Evolutionary conservation across 2,113 vertebrate species (phyloP).

Genomic region (Mandrillus leucophaeus): DNA sequence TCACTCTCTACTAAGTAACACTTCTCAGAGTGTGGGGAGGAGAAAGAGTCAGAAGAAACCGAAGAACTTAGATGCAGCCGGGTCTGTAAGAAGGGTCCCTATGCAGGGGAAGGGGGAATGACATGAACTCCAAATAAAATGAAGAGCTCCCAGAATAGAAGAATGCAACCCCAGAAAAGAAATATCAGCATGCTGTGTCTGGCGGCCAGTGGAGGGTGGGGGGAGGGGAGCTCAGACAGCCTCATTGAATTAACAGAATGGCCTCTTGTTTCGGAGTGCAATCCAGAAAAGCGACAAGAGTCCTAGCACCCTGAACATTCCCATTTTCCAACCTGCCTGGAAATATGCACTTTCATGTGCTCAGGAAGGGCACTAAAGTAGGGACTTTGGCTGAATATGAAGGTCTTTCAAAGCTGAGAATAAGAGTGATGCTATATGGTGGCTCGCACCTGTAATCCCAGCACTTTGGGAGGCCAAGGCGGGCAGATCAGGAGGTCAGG

Average conservation of each 20-base stretch:
- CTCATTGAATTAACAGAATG: background rate
- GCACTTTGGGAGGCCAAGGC: no score
- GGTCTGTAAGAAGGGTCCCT: background rate
- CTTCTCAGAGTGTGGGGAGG: background rate
- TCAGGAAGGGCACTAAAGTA: background rate
- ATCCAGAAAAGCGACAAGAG: background rate
- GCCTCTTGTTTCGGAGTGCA: background rate
- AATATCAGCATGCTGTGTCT: background rate
- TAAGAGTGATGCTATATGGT: background rate
- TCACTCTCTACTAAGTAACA: background rate
- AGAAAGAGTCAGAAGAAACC: background rate
- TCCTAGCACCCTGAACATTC: background rate
- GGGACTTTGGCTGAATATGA: background rate
- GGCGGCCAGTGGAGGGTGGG: no score
- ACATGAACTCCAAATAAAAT: no score
- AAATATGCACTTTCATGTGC: background rate
- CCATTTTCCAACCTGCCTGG: background rate
- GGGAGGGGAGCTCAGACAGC: background rate
- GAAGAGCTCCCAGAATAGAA: background rate
- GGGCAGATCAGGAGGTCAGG: no score
- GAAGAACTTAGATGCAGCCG: background rate
- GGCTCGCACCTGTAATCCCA: no score
- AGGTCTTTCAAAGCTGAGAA: background rate
- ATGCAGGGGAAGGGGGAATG: no score
- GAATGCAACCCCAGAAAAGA: background rate